phyloP scores from a whole-genome alignment of 2,113 vertebrate genomes.

The Sialia sialis region DNA sequence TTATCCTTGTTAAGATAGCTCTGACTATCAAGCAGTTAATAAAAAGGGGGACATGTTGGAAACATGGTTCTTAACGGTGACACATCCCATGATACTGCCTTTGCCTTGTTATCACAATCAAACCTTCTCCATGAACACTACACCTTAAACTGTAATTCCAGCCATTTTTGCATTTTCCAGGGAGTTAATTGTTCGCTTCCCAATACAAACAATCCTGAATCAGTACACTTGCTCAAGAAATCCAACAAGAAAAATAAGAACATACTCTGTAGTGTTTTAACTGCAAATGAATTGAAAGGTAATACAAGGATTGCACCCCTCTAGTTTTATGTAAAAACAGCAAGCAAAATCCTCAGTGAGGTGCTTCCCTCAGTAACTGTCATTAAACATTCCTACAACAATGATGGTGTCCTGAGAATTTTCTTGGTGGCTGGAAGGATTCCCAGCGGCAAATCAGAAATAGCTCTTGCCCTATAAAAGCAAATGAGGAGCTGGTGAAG shows the following conservation, averaged over 20 bases:
- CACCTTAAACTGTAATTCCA: not conserved
- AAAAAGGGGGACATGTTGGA: not conserved
- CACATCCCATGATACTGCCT: not conserved
- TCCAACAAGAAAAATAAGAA: not conserved
- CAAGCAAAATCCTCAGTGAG: not conserved
- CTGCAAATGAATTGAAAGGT: not conserved
- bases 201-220: not conserved
- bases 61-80: not conserved
- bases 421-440: not conserved
- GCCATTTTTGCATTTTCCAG: not conserved
- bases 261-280: not conserved
- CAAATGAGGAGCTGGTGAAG: slow-evolving; percentile 16
- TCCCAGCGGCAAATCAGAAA: slow-evolving; percentile 34
- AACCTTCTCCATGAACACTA: not conserved
- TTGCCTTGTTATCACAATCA: not conserved
- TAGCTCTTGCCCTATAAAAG: slow-evolving; percentile 54
- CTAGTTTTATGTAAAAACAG: not conserved
- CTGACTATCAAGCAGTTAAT: not conserved
- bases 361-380: not conserved
- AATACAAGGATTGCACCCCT: not conserved
- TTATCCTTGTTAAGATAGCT: not conserved
- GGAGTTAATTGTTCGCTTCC: not conserved
- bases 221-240: not conserved
- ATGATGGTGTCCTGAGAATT: not conserved
- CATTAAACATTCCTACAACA: not conserved